Evolutionary conservation across 2,888 invertebrate genomes (phyloP).

Genomic region (Polyommatus iphigenia): DNA sequence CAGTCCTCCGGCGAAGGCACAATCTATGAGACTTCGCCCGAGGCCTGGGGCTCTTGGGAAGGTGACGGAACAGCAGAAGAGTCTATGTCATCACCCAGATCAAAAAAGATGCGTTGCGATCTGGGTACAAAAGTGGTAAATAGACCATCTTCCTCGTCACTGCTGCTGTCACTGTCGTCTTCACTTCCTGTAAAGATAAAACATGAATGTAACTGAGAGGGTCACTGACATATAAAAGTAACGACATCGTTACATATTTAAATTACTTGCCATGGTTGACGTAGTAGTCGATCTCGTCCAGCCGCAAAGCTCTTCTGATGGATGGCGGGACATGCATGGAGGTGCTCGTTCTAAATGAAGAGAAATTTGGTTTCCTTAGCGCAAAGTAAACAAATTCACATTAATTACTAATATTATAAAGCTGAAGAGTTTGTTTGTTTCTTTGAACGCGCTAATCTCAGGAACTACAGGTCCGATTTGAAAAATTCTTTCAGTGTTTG

Average conservation of each 20-base stretch:
- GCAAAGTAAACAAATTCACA: conserved; percentile 1
- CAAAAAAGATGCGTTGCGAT: conserved; percentile 24
- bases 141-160: neutral
- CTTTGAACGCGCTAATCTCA: no score
- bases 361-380: neutral
- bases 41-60: conserved; percentile 3
- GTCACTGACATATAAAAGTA: neutral
- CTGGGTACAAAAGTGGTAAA: neutral
- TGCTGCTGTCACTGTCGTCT: neutral
- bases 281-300: neutral
- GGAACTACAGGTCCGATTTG: no score
- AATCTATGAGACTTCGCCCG: conserved; percentile 1
- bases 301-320: neutral
- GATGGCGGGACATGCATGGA: neutral
- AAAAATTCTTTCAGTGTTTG: no score
- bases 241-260: neutral
- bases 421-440: no score
- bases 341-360: neutral
- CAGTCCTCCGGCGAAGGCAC: conserved; percentile 14
- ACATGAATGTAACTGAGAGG: neutral
- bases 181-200: neutral
- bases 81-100: conserved; percentile 21
- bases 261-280: neutral
- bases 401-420: neutral
- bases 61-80: conserved; percentile 16